These are phyloP conservation scores for Muraenolepis orangiensis DNA, from an alignment of 2,797 vertebrate genomes.

Conservation along the genomic window DNA sequence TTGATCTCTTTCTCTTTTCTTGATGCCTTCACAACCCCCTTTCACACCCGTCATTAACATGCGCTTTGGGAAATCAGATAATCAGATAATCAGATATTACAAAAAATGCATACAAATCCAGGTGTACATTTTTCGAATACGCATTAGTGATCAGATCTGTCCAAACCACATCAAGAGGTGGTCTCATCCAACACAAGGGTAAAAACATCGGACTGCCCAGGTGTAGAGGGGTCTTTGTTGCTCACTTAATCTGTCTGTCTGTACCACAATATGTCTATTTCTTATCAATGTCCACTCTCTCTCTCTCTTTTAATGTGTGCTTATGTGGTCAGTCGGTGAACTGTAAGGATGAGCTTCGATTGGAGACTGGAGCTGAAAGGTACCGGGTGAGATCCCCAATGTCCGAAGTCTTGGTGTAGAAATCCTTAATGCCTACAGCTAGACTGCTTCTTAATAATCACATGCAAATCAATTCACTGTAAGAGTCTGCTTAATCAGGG, in stretches of 20 bases:
- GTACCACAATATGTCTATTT: neutral
- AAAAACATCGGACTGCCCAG: neutral
- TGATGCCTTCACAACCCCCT: neutral
- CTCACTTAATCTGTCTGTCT: neutral
- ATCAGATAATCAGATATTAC: neutral
- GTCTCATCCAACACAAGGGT: neutral
- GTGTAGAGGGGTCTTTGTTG: neutral
- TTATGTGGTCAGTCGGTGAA: neutral
- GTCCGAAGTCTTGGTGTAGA: neutral
- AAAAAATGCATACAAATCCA: neutral
- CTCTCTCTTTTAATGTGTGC: neutral
- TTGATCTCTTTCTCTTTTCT: conserved; percentile 12
- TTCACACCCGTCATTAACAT: neutral
- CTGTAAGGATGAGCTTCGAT: too few relatives aligned
- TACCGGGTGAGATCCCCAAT: too few relatives aligned
- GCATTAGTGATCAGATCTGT: neutral
- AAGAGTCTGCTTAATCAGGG: neutral
- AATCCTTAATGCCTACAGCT: neutral
- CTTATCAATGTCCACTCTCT: neutral
- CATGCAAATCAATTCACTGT: neutral
- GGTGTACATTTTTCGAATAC: neutral
- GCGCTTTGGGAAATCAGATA: neutral
- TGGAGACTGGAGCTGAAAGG: too few relatives aligned
- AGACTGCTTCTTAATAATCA: neutral
- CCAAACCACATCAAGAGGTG: neutral